Conservation (phyloP, 2,797 vertebrate species). For the Rhinichthys osculus region DNA sequence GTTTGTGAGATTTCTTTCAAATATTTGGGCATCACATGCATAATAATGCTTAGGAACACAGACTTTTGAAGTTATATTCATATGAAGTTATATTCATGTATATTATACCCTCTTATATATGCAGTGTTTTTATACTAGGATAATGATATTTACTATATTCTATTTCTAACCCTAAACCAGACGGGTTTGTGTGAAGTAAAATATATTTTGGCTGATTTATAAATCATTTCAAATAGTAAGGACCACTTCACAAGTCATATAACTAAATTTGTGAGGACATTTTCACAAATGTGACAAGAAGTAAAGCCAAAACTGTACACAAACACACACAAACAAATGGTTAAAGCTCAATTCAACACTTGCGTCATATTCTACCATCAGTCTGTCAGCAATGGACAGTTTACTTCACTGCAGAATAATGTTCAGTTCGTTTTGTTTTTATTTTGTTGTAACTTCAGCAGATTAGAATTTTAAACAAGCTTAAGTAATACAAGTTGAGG, state of each 20-base stretch:
- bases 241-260: background rate
- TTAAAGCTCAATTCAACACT: background rate
- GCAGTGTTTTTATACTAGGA: too few species aligned
- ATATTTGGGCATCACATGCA: background rate
- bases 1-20: background rate
- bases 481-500: background rate
- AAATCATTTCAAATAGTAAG: background rate
- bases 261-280: background rate
- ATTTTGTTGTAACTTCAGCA: constrained; percentile 1
- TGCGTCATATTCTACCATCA: background rate
- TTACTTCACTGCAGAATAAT: constrained; percentile 2
- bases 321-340: background rate
- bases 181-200: background rate
- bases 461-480: constrained; percentile 16
- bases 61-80: background rate
- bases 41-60: background rate
- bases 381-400: background rate
- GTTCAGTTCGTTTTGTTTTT: background rate
- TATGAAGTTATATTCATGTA: background rate
- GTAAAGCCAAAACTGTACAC: background rate
- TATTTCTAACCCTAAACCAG: background rate
- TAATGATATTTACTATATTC: background rate
- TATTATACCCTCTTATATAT: background rate
- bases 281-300: background rate
- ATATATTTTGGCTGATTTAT: constrained; percentile 1